phyloP scores from a whole-genome alignment of 2,113 vertebrate species.

The Puma concolor region DNA sequence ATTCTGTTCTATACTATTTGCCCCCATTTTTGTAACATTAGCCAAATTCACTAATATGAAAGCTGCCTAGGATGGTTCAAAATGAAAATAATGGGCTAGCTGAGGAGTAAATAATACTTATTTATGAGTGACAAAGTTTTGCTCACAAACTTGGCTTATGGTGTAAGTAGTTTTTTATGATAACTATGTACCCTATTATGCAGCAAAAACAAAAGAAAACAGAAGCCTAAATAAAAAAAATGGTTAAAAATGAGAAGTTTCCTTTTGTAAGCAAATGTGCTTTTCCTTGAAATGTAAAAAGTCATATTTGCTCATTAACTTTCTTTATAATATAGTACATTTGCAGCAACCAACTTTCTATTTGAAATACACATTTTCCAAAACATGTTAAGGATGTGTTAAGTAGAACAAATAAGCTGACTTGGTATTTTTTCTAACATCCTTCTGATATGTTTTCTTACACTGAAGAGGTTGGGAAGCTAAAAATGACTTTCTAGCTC shows the following conservation, averaged over 20 bases:
- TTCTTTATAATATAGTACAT: conserved; percentile 29
- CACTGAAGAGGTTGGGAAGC: background rate
- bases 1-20: conserved; percentile 34
- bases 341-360: background rate
- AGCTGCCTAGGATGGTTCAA: conserved; percentile 18
- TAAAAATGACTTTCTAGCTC: background rate
- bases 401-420: conserved; percentile 24
- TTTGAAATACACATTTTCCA: conserved; percentile 18
- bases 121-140: conserved; percentile 6
- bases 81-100: conserved; percentile 30
- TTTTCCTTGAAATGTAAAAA: background rate
- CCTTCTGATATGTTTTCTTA: background rate
- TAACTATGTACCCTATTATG: background rate
- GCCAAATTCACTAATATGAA: background rate
- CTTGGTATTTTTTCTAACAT: background rate
- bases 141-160: background rate
- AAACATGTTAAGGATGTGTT: conserved; percentile 12
- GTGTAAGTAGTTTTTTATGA: background rate
- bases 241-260: background rate
- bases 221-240: background rate
- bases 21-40: background rate
- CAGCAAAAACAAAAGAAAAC: background rate
- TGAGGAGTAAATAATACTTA: background rate
- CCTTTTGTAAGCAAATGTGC: background rate
- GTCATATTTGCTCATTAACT: background rate